A percentile compares a stretch with the other conserved stretches of the same genome.
Evolutionary conservation across 2,113 vertebrate genomes (phyloP).

Genomic region (Uropsilus gracilis): DNA sequence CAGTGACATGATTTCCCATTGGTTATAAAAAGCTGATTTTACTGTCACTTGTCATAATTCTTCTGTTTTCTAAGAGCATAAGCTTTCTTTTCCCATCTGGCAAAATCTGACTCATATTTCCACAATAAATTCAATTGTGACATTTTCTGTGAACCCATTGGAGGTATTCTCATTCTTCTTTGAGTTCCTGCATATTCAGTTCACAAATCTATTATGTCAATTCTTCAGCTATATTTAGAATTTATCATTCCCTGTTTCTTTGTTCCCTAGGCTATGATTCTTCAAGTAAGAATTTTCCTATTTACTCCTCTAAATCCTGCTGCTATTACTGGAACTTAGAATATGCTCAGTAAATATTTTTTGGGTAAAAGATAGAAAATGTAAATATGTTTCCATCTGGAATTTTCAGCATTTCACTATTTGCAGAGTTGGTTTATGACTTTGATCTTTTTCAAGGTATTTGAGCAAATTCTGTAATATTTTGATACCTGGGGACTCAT

Average conservation of each 20-base stretch:
- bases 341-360: not conserved
- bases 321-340: not conserved
- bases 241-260: not conserved
- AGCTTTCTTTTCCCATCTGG: not conserved
- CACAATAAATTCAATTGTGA: too few species aligned
- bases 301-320: not conserved
- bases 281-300: not conserved
- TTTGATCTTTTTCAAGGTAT: not conserved
- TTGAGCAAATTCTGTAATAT: not conserved
- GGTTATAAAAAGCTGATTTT: not conserved
- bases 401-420: conserved; percentile 4
- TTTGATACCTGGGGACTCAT: not conserved
- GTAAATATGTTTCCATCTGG: not conserved
- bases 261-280: not conserved
- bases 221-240: not conserved
- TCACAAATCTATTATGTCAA: not conserved
- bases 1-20: not conserved
- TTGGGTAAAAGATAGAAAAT: not conserved
- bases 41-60: not conserved
- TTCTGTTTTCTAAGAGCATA: not conserved
- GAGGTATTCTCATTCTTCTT: not conserved
- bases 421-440: not conserved
- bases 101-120: not conserved
- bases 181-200: not conserved
- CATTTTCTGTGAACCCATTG: not conserved